Base-by-base conservation (phyloP, 2,888 invertebrate genomes). In the Drosophila greeni region DNA sequence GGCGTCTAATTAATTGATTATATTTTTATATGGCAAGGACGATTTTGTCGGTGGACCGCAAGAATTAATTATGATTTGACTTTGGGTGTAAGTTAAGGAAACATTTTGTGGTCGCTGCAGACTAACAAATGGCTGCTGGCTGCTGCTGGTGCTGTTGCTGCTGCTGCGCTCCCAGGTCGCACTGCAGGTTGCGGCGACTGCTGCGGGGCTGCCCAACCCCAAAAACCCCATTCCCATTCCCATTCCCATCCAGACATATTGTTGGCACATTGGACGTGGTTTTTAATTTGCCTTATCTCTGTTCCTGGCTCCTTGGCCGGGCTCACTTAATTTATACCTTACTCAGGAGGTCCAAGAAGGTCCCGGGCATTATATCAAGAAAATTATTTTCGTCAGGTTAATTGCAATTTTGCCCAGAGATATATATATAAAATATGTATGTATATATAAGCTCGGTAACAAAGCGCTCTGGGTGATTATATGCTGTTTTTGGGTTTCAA, bases 61-160 rank as follows among this genome's bases (percentile, higher is more conserved):
- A 72, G 71, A 72, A 72, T 71, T 72, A 67, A 70, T 73, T 73
- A 73, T 73, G 73, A 73, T 73, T 73, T 70, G 73, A 73, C 66
- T 73, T 61, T 64, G 66, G 66, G 54, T 47, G 45, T 62, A 59
- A 60, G 73, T 72, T 72, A 58, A 61, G 42, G 58, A 36, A 64
- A 51, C 62, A 57, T 66, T 54, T 61, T 60, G 66, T 47, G 70
- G 70, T 53, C 59, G 66, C 34, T 29, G 58, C 72, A 72, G 73
- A 72, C 71, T 72, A 58, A 72, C 73, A 68, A 72, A 71, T 72
- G 71, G 72, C 68, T 58, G 43, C 53, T 29, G 43, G 40, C 7
- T 16, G 62, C 51, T 33, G 42, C 24, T 42, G 42, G n/a, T n/a
- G 43, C 8, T 45, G 29, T 8, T 42, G 40, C 7, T 16, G 62